Percentiles rank a stretch among this genome's conserved stretches.
Conservation (phyloP, 2,113 vertebrate species). For the Ramphastos sulfuratus region DNA sequence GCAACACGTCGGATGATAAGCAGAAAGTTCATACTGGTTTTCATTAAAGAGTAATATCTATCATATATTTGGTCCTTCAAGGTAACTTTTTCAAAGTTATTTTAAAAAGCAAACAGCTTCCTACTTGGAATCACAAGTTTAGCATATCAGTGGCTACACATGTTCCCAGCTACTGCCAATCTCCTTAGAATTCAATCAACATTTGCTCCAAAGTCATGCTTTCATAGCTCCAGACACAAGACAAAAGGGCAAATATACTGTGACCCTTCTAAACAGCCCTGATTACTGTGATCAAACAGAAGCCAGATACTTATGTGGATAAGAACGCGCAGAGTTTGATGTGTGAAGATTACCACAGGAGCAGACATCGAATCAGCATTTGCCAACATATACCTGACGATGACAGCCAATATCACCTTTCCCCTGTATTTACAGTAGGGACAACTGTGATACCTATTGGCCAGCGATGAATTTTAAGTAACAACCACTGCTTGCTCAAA, state of each 20-base stretch:
- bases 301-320: background rate
- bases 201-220: slow-evolving; percentile 18
- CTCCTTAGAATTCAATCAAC: slow-evolving; percentile 41
- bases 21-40: slow-evolving; percentile 17
- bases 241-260: slow-evolving; percentile 45
- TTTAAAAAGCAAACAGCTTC: slow-evolving; percentile 25
- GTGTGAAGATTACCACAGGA: background rate
- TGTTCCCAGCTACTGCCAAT: background rate
- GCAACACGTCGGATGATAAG: slow-evolving; percentile 9
- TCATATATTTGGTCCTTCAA: slow-evolving; percentile 15
- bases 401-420: slow-evolving; percentile 15
- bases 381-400: background rate
- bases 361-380: background rate
- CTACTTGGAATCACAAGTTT: slow-evolving; percentile 3
- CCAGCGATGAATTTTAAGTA: background rate
- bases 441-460: background rate
- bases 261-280: slow-evolving; percentile 36
- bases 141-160: slow-evolving; percentile 3
- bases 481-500: background rate
- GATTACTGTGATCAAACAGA: slow-evolving; percentile 51
- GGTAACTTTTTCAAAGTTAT: slow-evolving; percentile 38
- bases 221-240: slow-evolving; percentile 5
- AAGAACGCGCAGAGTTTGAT: background rate
- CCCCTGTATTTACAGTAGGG: background rate
- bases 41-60: slow-evolving; percentile 29